Evolutionary conservation across 2,888 invertebrate species (phyloP), one percentile per base, ranked within the genome.

Genomic region (Leptogaster cylindrica): DNA sequence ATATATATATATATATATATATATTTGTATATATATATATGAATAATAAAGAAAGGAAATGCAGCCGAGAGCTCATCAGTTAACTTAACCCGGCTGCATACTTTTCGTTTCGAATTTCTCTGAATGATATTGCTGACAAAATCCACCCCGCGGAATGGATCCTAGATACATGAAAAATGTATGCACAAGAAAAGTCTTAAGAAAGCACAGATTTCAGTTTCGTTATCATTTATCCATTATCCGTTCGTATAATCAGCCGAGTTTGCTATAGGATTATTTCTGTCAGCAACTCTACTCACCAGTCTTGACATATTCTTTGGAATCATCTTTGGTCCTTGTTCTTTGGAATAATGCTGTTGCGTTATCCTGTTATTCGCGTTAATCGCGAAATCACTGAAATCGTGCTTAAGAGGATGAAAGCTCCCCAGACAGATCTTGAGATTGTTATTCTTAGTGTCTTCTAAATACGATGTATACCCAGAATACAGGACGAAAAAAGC

Each of bases 381-480:
- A 64, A 64, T 64, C 64, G 48, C 36, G 64, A 36, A 64, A 64
- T 64, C 64, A 36, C 61, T 61, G 61, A 61, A 61, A 48, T 48
- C 64, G 64, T 64, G 64, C 64, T 64, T 48, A 64, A 64, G 64
- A 64, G 64, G 64, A 48, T 48, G 64, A 64, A 64, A 46, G 48
- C 48, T 48, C 18, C 48, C 44, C 61, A 61, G 61, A 61, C 61
- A 31, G 41, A 41, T 61, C 61, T 61, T 16, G 14, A 61, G 44
- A 44, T 44, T 61, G 61, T 44, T 61, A 31, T 44, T 41, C 61
- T 55, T 44, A 41, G 61, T 44, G 28, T 18, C 39, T n/a, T 61
- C 55, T 61, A 61, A 61, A 61, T 28, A 61, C 61, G n/a, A n/a
- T n/a, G n/a, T n/a, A n/a, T n/a, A n/a, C n/a, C n/a, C n/a, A n/a